Evolutionary conservation across 2,888 invertebrate genomes (phyloP).

Genomic region (Acanthacorydalis orientalis): DNA sequence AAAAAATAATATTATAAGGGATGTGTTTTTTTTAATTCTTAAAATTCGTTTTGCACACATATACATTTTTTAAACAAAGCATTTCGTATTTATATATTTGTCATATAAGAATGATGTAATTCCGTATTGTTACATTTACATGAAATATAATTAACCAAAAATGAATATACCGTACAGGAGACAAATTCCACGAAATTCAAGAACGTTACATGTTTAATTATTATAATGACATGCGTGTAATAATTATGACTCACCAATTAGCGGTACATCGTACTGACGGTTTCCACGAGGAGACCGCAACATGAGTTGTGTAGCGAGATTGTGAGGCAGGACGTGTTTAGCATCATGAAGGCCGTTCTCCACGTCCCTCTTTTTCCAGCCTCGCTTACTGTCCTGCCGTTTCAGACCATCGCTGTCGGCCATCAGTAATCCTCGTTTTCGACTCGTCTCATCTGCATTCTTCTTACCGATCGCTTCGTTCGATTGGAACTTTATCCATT

Average conservation of each 20-base stretch:
- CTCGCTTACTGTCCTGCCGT: constrained; percentile 5
- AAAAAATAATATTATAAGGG: too few species aligned
- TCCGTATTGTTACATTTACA: too few species aligned
- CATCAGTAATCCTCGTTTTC: constrained; percentile 4
- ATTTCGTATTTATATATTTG: too few species aligned
- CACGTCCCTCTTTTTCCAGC: constrained; percentile 22
- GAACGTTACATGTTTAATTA: too few species aligned
- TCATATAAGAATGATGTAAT: too few species aligned
- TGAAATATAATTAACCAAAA: too few species aligned
- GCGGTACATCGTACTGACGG: constrained; percentile 70
- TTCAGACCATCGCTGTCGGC: constrained; percentile 5
- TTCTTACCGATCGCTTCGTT: not conserved
- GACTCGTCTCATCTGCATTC: constrained; percentile 8
- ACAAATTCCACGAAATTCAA: too few species aligned
- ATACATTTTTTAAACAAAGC: too few species aligned
- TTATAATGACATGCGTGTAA: not conserved
- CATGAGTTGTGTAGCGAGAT: constrained; percentile 61
- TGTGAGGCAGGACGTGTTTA: constrained; percentile 27
- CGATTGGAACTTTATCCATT: not conserved
- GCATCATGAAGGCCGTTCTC: constrained; percentile 6
- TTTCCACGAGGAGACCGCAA: constrained; percentile 57
- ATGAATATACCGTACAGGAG: too few species aligned
- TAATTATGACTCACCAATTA: constrained; percentile 45
- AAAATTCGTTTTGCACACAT: too few species aligned
- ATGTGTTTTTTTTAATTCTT: too few species aligned